Evolutionary conservation across 2,888 invertebrate species (phyloP).

Genomic region (Sinhomidia bicolor): DNA sequence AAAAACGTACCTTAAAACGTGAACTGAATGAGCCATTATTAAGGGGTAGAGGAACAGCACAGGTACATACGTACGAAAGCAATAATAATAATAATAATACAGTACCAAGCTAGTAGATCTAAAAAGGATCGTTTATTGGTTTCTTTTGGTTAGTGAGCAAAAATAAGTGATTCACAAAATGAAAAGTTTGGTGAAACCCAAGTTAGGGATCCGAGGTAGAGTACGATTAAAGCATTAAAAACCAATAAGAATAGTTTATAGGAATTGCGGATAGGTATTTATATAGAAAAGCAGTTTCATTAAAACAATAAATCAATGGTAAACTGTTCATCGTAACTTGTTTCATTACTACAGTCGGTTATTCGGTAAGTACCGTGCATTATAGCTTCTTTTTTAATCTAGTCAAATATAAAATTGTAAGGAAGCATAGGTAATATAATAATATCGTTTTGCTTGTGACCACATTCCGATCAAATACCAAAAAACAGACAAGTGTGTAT

Average conservation of each 20-base stretch:
- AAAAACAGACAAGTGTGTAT: not conserved
- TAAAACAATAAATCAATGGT: too few species aligned
- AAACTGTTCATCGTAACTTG: not conserved
- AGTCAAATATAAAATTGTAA: not conserved
- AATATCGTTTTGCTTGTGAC: not conserved
- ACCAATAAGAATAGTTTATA: not conserved
- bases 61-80: too few species aligned
- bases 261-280: not conserved
- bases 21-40: constrained; percentile 42
- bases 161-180: constrained; percentile 50
- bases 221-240: constrained; percentile 17
- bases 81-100: not conserved
- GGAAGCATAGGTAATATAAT: not conserved
- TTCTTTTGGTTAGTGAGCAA: constrained; percentile 28
- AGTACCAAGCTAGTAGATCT: not conserved
- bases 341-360: constrained; percentile 25
- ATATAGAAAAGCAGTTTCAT: constrained; percentile 10
- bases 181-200: constrained; percentile 44
- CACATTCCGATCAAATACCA: not conserved
- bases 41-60: not conserved
- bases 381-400: not conserved
- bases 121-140: not conserved
- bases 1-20: not conserved
- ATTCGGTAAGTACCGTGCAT: constrained; percentile 16
- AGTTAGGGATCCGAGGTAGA: not conserved